Conservation (phyloP, 2,888 invertebrate genomes). For the Erynnis tages region DNA sequence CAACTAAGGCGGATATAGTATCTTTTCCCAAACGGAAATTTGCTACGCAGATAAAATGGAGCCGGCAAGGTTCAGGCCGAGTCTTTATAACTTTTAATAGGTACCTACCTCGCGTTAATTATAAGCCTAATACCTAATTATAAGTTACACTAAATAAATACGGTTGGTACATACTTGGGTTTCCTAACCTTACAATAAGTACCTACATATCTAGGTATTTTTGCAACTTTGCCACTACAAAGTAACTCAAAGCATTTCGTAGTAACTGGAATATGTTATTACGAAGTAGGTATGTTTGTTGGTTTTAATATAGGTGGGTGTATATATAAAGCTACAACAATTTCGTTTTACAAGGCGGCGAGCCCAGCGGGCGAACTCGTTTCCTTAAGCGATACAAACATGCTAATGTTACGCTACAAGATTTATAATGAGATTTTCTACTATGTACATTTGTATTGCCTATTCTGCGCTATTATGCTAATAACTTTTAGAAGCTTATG, state of each 20-base stretch:
- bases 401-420: constrained; percentile 23
- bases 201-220: too few species aligned
- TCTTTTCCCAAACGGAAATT: constrained; percentile 20
- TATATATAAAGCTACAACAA: constrained; percentile 22
- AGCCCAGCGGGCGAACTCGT: constrained; percentile 25
- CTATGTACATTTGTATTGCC: background rate
- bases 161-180: background rate
- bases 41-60: constrained; percentile 13
- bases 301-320: constrained; percentile 13
- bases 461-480: constrained; percentile 1
- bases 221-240: constrained; percentile 5
- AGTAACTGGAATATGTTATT: background rate
- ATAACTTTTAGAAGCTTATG: constrained; percentile 5
- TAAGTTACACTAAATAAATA: too few species aligned
- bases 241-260: background rate
- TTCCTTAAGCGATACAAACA: constrained; percentile 22
- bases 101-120: background rate
- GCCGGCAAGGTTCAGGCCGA: background rate
- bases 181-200: too few species aligned
- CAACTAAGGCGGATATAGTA: constrained; percentile 22
- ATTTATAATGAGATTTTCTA: constrained; percentile 22
- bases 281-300: constrained; percentile 1
- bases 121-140: too few species aligned
- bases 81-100: constrained; percentile 2
- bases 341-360: constrained; percentile 24